Conservation (phyloP, 2,113 vertebrate genomes). For the Entelurus aequoreus region DNA sequence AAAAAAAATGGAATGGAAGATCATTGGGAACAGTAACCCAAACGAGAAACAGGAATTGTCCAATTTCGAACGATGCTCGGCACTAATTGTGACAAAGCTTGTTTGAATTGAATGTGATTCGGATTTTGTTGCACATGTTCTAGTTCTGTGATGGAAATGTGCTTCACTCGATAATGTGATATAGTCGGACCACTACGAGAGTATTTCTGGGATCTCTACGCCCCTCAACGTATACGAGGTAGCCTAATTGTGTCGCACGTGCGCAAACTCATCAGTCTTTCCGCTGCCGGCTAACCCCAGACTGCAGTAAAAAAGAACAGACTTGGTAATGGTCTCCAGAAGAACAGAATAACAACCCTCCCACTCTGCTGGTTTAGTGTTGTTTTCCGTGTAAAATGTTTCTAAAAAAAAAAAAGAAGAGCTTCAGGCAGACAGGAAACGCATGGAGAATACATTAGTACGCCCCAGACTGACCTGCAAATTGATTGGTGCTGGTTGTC, state of each 20-base stretch:
- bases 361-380: slow-evolving; percentile 13
- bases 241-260: slow-evolving; percentile 23
- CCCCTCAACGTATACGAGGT: background rate
- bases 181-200: too few species aligned
- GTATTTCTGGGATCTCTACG: background rate
- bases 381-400: slow-evolving; percentile 10
- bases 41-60: too few species aligned
- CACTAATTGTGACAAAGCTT: too few species aligned
- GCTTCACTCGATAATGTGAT: too few species aligned
- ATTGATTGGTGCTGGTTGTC: slow-evolving; percentile 4
- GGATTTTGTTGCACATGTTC: too few species aligned
- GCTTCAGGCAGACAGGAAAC: too few species aligned
- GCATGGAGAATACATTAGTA: slow-evolving; percentile 43
- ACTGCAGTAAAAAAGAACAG: slow-evolving; percentile 31
- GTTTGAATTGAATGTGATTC: too few species aligned
- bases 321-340: slow-evolving; percentile 24
- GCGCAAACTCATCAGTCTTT: slow-evolving; percentile 40
- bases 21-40: too few species aligned
- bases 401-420: background rate
- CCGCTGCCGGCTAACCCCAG: slow-evolving; percentile 25
- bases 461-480: slow-evolving; percentile 12
- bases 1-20: too few species aligned
- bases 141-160: too few species aligned
- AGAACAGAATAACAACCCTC: slow-evolving; percentile 24
- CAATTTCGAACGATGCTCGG: too few species aligned